These are phyloP conservation scores for Sympetrum striolatum DNA, from an alignment of 2,888 invertebrate species.

Conservation along the genomic window DNA sequence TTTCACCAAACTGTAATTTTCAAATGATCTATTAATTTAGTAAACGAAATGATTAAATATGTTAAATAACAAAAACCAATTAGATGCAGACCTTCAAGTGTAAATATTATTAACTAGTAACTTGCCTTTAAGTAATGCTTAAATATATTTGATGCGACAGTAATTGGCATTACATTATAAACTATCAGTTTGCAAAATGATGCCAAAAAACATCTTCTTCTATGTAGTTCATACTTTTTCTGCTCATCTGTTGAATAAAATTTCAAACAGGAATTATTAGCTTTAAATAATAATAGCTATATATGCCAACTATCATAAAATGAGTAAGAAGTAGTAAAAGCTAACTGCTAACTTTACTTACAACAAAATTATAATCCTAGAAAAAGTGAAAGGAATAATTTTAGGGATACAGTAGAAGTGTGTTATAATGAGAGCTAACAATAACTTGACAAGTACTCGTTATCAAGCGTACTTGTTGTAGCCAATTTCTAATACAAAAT, in stretches of 20 bases:
- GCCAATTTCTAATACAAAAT: no score
- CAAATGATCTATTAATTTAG: neutral
- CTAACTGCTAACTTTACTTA: no score
- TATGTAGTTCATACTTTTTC: slow-evolving; percentile 96
- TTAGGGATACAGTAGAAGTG: no score
- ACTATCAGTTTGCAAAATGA: slow-evolving; percentile 97
- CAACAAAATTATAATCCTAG: no score
- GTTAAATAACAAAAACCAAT: neutral
- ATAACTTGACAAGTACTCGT: no score
- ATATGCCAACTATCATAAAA: no score
- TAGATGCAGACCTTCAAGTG: neutral
- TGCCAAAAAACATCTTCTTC: slow-evolving; percentile 93
- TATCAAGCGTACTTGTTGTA: no score
- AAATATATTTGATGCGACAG: slow-evolving; percentile 92
- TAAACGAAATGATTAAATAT: neutral
- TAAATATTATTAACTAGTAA: neutral
- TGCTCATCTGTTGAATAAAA: slow-evolving; percentile 93
- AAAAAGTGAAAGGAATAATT: no score
- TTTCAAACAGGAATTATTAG: slow-evolving; percentile 51
- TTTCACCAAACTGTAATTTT: slow-evolving; percentile 83
- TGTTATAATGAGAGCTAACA: no score
- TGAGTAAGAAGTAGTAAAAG: no score
- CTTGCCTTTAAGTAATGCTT: slow-evolving; percentile 94
- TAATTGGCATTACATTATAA: slow-evolving; percentile 94
- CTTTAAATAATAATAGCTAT: neutral